Evolutionary conservation across 92 coral and sea anemone genomes (phyloP).

Genomic region (Desmophyllum pertusum): DNA sequence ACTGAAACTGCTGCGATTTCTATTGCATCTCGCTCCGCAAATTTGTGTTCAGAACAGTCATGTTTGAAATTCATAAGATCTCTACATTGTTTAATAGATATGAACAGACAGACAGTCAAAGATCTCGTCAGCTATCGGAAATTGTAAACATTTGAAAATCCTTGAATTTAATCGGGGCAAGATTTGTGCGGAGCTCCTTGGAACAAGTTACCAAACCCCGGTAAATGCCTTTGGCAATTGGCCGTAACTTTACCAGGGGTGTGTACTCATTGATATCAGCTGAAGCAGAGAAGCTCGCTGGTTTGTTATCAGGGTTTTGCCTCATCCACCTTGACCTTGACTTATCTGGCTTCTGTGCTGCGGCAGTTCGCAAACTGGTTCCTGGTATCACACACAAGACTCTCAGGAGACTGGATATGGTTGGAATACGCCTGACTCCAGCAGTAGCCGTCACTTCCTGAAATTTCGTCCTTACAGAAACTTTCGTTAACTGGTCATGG

Average conservation of each 20-base stretch:
- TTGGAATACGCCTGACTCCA: neutral
- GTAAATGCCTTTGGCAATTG: neutral
- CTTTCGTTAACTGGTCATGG: neutral
- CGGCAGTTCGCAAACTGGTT: neutral
- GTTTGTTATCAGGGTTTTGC: neutral
- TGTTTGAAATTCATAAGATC: neutral
- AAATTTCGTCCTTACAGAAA: neutral
- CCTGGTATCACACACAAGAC: slow-evolving; percentile 6
- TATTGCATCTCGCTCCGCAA: neutral
- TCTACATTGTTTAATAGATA: neutral
- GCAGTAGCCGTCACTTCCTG: neutral
- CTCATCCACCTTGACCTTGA: neutral
- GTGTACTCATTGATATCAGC: neutral
- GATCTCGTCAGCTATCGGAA: neutral
- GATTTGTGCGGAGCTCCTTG: neutral
- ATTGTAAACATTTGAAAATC: neutral
- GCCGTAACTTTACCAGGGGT: neutral
- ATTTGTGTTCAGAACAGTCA: neutral
- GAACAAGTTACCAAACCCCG: neutral
- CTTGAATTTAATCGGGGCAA: neutral
- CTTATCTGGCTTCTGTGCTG: neutral
- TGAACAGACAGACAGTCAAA: neutral
- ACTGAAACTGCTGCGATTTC: neutral
- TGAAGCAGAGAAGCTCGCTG: neutral
- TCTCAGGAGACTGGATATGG: neutral